Base-by-base conservation (phyloP, 2,797 vertebrate genomes). In the Sebastes variabilis region DNA sequence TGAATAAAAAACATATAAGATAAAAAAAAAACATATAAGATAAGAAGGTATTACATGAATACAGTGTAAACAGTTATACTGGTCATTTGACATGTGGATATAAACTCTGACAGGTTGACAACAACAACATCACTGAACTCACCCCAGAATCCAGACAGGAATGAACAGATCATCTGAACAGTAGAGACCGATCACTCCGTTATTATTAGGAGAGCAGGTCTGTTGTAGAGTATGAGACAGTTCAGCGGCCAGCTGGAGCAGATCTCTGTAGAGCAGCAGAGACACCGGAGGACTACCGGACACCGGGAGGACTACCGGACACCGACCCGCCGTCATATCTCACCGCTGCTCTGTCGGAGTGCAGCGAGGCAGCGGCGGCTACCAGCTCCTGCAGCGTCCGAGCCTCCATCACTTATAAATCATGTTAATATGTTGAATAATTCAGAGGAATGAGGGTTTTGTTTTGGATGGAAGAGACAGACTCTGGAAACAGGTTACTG, bases 71-170 rank as follows among this genome's bases (percentile, higher is more conserved):
- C 34, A 36, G 55, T 56, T 24, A 29, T 59, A 29, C 56, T 18
- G 56, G 38, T 42, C 38, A 42, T 25, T 24, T 24, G 5, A 65
- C 27, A 54, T 8, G 27, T 4, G 0, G 27, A 2, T 5, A 5
- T 49, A 30, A 20, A 60, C 16, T 20, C 6, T 49, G 8, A 59
- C 25, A 16, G 46, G 13, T 18, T 49, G 46, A 59, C 24, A 58
- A 56, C 54, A 56, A 24, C 22, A 25, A 36, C 34, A 36, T 36
- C 18, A 46, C 16, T 11, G 5, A 67, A 82, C 94, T 94, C 96
- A 99, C 98, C 98, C 97, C 65, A 99, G 88, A 82, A 99, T 97
- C 97, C 97, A 99, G 52, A 96, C 96, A 0, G 98, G 97, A 11
- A 97, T 77, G 13, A 97, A 93, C 81, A 99, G 81, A 27, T 97